Percentiles rank a stretch among this genome's conserved stretches.
phyloP scores from a whole-genome alignment of 1,140 invertebrate genomes.

The Bombus soroeensis region DNA sequence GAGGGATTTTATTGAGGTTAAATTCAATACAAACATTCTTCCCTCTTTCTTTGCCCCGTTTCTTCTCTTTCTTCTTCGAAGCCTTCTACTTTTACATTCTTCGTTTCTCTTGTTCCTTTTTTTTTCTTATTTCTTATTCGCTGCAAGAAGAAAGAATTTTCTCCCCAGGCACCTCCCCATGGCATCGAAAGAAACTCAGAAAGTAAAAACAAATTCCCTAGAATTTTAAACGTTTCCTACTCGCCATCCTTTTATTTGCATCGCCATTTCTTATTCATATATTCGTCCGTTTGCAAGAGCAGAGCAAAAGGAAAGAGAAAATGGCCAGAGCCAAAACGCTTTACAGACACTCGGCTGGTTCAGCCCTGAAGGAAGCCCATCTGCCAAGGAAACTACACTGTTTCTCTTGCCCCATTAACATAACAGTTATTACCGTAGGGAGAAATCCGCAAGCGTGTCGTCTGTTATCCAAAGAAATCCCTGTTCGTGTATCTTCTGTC shows the following conservation, averaged over 20 bases:
- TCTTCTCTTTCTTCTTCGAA: too few relatives aligned
- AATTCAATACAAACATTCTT: too few relatives aligned
- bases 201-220: not conserved
- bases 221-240: not conserved
- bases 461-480: not conserved
- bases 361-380: too few relatives aligned
- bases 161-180: too few relatives aligned
- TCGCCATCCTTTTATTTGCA: not conserved
- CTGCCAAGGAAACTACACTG: not conserved
- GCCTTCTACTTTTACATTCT: too few relatives aligned
- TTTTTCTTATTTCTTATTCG: too few relatives aligned
- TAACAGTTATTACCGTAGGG: not conserved
- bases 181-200: too few relatives aligned
- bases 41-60: too few relatives aligned
- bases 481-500: not conserved
- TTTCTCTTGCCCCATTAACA: not conserved
- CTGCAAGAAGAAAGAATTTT: too few relatives aligned
- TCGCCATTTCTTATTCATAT: slow-evolving; percentile 8
- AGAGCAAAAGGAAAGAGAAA: not conserved
- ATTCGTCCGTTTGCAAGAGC: not conserved
- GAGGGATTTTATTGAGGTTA: too few relatives aligned
- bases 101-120: too few relatives aligned
- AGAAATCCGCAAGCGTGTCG: not conserved
- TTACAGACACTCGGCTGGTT: not conserved
- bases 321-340: too few relatives aligned